Percentiles rank a stretch among this genome's conserved stretches.
phyloP scores from a whole-genome alignment of 64 coral and sea anemone species.

The Hydrozoanthus tunicans region DNA sequence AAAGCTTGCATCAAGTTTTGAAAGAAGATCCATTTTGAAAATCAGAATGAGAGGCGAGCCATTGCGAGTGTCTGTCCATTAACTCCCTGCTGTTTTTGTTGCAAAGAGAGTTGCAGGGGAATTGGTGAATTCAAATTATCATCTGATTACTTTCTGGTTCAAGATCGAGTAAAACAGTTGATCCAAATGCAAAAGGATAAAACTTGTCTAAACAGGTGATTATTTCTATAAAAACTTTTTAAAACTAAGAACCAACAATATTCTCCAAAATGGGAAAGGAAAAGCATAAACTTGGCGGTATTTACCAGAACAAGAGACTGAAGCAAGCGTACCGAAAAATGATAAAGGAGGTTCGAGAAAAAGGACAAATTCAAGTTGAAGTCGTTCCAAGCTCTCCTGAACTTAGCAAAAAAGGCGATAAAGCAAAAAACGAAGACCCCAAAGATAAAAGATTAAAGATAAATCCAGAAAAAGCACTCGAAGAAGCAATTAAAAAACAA shows the following conservation, averaged over 20 bases:
- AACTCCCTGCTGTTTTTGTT: too few relatives aligned
- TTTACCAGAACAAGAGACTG: conserved; percentile 24
- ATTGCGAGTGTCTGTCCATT: too few relatives aligned
- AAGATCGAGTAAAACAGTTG: too few relatives aligned
- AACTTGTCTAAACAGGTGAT: not conserved
- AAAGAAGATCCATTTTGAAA: too few relatives aligned
- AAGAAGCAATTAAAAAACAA: conserved; percentile 35
- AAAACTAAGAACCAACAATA: not conserved
- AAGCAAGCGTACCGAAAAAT: conserved; percentile 39
- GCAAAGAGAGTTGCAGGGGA: too few relatives aligned
- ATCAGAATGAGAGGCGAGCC: too few relatives aligned
- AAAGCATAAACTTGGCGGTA: not conserved
- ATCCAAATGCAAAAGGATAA: too few relatives aligned
- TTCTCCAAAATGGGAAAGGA: conserved; percentile 39
- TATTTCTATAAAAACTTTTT: not conserved
- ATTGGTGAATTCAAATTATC: too few relatives aligned
- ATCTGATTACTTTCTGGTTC: too few relatives aligned
- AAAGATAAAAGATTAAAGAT: conserved; percentile 9
- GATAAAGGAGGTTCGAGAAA: conserved; percentile 44
- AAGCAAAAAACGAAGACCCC: not conserved
- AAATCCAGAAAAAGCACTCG: conserved; percentile 18
- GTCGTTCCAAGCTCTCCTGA: not conserved
- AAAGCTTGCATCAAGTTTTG: too few relatives aligned
- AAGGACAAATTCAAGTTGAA: conserved; percentile 39
- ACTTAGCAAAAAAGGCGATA: not conserved